Evolutionary conservation across 2,113 vertebrate genomes (phyloP).

Genomic region (Paratilapia polleni): DNA sequence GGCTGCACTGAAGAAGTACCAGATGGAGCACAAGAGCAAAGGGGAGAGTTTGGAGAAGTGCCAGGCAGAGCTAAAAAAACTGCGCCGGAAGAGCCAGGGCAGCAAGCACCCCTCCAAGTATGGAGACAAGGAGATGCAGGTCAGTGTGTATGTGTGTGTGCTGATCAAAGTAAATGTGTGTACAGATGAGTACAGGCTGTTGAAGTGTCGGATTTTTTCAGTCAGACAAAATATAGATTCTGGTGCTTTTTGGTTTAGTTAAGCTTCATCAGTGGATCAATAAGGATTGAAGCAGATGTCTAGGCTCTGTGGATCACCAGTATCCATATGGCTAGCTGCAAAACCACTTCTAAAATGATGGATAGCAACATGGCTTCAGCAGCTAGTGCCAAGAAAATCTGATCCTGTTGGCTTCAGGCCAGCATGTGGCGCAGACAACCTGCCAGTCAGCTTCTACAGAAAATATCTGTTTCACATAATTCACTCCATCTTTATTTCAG

Average conservation of each 20-base stretch:
- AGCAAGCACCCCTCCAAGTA: constrained; percentile 97
- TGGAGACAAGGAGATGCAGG: constrained; percentile 95
- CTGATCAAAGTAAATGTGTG: neutral
- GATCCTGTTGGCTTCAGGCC: neutral
- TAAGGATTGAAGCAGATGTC: neutral
- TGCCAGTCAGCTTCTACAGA: neutral
- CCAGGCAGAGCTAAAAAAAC: constrained; percentile 95
- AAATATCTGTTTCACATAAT: neutral
- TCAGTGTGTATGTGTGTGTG: constrained; percentile 33
- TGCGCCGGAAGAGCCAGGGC: constrained; percentile 96
- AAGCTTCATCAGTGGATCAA: neutral
- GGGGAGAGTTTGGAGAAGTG: constrained; percentile 95
- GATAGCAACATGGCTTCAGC: neutral
- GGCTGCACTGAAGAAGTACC: constrained; percentile 98
- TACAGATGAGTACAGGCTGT: too few relatives aligned
- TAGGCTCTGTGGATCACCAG: neutral
- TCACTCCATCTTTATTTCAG: neutral
- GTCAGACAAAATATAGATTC: too few relatives aligned
- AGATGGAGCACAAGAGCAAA: constrained; percentile 94
- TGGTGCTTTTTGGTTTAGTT: neutral
- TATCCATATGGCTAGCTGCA: constrained; percentile 2
- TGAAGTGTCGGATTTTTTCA: too few relatives aligned
- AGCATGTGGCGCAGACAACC: neutral
- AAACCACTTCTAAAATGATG: neutral
- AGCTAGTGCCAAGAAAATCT: neutral